Conservation (phyloP, 2,888 invertebrate species). For the Callyntrura sp. region DNA sequence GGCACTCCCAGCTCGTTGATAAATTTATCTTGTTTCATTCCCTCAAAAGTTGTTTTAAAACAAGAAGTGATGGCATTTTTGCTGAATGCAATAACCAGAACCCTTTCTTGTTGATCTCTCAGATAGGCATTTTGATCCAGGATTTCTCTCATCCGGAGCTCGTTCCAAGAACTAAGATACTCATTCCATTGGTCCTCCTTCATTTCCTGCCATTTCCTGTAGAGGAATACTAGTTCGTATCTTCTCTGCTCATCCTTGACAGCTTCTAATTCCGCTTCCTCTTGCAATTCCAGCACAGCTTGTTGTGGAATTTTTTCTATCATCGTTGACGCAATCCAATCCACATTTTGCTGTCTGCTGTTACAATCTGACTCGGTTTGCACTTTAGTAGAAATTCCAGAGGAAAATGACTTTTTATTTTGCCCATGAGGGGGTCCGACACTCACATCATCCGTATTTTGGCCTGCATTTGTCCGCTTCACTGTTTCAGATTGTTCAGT, state of each 20-base stretch:
- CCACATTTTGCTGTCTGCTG: slow-evolving; percentile 32
- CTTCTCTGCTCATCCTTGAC: slow-evolving; percentile 38
- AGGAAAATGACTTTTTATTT: slow-evolving; percentile 27
- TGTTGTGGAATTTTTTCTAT: slow-evolving; percentile 60
- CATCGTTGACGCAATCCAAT: slow-evolving; percentile 40
- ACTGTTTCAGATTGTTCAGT: slow-evolving; percentile 13
- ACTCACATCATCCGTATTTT: slow-evolving; percentile 5
- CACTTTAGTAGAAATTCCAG: background rate
- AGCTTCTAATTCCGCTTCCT: slow-evolving; percentile 55
- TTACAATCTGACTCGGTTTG: slow-evolving; percentile 26
- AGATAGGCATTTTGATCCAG: slow-evolving; percentile 51
- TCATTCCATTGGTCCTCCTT: slow-evolving; percentile 63
- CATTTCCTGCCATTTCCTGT: slow-evolving; percentile 63
- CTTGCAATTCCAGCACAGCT: slow-evolving; percentile 55
- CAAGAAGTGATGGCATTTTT: slow-evolving; percentile 57
- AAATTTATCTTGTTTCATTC: slow-evolving; percentile 55
- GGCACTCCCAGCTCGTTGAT: slow-evolving; percentile 55
- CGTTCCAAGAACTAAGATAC: slow-evolving; percentile 52
- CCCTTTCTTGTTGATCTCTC: slow-evolving; percentile 18
- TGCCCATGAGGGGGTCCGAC: background rate
- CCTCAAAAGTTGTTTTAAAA: slow-evolving; percentile 20
- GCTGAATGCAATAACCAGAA: slow-evolving; percentile 46
- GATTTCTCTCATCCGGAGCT: slow-evolving; percentile 61
- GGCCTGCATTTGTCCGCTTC: background rate
- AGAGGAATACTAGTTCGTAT: slow-evolving; percentile 48